Base-by-base conservation (phyloP, 1,140 invertebrate genomes). In the Drosophila setifemur region DNA sequence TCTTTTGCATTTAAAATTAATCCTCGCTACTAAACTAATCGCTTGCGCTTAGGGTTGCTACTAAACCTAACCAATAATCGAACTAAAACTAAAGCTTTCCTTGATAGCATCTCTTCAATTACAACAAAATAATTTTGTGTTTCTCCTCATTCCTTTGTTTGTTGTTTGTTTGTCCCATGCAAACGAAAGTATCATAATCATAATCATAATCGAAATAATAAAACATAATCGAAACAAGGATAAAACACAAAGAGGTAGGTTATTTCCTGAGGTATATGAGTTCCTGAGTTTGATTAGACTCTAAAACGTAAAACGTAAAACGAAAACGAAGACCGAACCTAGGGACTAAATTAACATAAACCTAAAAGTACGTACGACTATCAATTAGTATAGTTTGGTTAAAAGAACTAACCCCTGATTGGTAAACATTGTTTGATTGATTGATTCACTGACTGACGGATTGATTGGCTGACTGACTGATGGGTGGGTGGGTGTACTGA, bases 241-340 rank as follows among this genome's bases (percentile, higher is more conserved):
- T 48, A 49, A 48, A 55, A 77, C 70, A 73, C 53, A 78, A 78
- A 73, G 74, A 73, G 68, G 61, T 78, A 78, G 60, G 48, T 72
- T 71, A 58, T 85, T 83, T 83, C 73, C 72, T 89, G 88, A 89
- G 88, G 88, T 89, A 89, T 89, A 87, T 89, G 81, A 87, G 87
- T 89, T 89, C 82, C 87, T 85, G 86, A 75, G 86, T 73, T 77
- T 81, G 74, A 83, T 87, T 76, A 68, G 52, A 63, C 45, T 76
- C 58, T 63, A 53, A 81, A 45, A 52, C 43, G 40, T 35, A 35
- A 35, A 35, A 16, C 33, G 33, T 16, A 37, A 31, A 31, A 31
- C 2, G 2, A 49, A 54, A 63, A 64, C 55, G 60, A 63, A 25
- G 25, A 35, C 29, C 54, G 40, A 61, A 64, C 45, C 31, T 63